A percentile compares a stretch with the other conserved stretches of the same genome.
Evolutionary conservation across 2,888 invertebrate genomes (phyloP).

Genomic region (Rosalia funebris): DNA sequence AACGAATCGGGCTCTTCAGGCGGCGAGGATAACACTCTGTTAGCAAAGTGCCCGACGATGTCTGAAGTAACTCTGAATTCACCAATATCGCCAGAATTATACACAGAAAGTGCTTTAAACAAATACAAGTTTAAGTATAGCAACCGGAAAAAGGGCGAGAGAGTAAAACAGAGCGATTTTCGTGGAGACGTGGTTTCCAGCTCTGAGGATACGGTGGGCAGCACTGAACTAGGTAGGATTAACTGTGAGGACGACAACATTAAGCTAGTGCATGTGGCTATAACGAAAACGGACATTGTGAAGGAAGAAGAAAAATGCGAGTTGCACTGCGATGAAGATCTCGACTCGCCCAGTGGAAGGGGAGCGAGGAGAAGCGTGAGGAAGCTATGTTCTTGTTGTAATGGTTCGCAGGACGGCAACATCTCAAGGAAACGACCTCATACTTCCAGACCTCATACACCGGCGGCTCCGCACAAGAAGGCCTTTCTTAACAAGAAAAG

Average conservation of each 20-base stretch:
- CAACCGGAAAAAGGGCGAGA: constrained; percentile 59
- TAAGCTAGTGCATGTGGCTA: constrained; percentile 56
- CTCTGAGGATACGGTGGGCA: constrained; percentile 59
- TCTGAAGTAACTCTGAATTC: constrained; percentile 63
- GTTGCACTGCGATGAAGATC: constrained; percentile 53
- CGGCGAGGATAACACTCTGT: constrained; percentile 60
- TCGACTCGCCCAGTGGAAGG: constrained; percentile 56
- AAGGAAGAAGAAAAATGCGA: constrained; percentile 55
- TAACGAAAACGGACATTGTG: constrained; percentile 53
- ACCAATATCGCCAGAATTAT: constrained; percentile 60
- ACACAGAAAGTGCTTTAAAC: constrained; percentile 55
- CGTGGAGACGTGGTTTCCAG: constrained; percentile 55
- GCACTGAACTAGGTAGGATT: constrained; percentile 53
- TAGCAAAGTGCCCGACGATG: constrained; percentile 61
- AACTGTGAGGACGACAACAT: constrained; percentile 47
- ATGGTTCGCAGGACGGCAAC: constrained; percentile 53
- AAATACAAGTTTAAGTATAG: constrained; percentile 64
- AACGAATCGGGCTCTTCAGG: constrained; percentile 54
- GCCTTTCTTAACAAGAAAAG: constrained; percentile 61
- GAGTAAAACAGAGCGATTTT: constrained; percentile 46
- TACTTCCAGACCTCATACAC: constrained; percentile 56
- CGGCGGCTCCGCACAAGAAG: constrained; percentile 60
- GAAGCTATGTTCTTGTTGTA: constrained; percentile 62
- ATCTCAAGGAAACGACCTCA: constrained; percentile 52
- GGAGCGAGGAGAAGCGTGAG: constrained; percentile 59